Evolutionary conservation across 2,888 invertebrate genomes (phyloP), one percentile per base, ranked within the genome.

Genomic region (Meiosimyza platycephala): DNA sequence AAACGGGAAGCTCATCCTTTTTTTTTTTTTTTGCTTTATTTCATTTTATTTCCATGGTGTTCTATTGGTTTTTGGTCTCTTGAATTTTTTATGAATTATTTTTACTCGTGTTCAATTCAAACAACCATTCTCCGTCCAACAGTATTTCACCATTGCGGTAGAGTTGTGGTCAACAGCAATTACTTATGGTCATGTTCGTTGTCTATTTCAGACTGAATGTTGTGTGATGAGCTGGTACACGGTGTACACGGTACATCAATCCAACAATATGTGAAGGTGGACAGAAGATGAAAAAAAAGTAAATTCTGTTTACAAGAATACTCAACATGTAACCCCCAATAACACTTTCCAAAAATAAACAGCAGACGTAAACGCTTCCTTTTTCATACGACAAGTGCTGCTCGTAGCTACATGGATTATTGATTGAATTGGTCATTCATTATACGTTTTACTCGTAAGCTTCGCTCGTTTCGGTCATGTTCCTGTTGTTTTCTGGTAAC

Each of bases 151-250:
- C 33, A 40, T 52, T 51, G 62, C 52, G 59, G 67, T 67, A 54
- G 72, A 48, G 65, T 72, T 68, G 65, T 75, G 75, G 76, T 77
- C 76, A 72, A 66, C 74, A 75, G 67, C 75, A 76, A 75, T 76
- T 75, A 75, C 72, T 74, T 74, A 67, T 77, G 75, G 77, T 75
- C 74, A 72, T 76, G 75, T 76, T 50, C 70, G 28, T 48, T 28
- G 68, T 47, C 18, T 52, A 18, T 40, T 13, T 52, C 28, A 40
- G n/a, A 50, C 40, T 40, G 40, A 40, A 40, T 7, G 40, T 9
- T 40, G 7, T 40, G 40, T 40, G 40, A 40, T 40, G 40, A 40
- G 40, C 40, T 9, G 40, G 40, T 40, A 40, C 9, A 9, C 40
- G 6, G 6, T 40, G 40, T 40, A 4, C 40, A 4, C 40, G 1